Percentiles rank a stretch among this genome's conserved stretches.
Evolutionary conservation across 2,797 vertebrate genomes (phyloP).

Genomic region (Hypotaenidia philippensis): DNA sequence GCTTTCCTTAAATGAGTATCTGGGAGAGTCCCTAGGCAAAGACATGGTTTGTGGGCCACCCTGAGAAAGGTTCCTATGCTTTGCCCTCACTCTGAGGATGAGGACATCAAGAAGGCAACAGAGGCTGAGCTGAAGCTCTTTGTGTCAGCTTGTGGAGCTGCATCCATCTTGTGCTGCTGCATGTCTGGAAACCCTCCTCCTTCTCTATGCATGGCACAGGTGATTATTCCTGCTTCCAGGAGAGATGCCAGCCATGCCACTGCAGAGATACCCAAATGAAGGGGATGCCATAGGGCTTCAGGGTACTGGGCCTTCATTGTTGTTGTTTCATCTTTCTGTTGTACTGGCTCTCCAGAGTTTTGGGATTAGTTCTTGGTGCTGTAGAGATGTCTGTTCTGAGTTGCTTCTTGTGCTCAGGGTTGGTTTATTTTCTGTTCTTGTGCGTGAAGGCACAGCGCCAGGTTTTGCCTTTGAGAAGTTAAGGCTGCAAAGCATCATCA

Average conservation of each 20-base stretch:
- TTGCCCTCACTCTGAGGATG: neutral
- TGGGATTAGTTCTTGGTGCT: neutral
- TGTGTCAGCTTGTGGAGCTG: neutral
- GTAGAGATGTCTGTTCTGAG: neutral
- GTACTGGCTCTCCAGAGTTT: neutral
- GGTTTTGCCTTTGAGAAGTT: neutral
- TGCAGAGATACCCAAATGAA: neutral
- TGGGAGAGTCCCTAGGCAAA: neutral
- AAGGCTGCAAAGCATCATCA: neutral
- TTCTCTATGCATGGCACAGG: accelerated
- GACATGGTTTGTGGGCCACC: neutral
- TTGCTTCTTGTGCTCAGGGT: neutral
- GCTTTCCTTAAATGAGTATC: neutral
- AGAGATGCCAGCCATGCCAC: accelerated
- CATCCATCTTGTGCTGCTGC: neutral
- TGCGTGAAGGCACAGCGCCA: accelerated
- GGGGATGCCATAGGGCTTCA: neutral
- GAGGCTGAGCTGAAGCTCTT: neutral
- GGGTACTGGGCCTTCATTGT: neutral
- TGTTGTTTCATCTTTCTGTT: neutral
- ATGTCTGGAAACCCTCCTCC: neutral
- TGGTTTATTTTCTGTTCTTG: neutral
- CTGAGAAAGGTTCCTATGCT: neutral
- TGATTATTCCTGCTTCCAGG: neutral
- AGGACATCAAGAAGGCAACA: neutral